Base-by-base conservation (phyloP, 2,888 invertebrate species). In the Acleris literana region DNA sequence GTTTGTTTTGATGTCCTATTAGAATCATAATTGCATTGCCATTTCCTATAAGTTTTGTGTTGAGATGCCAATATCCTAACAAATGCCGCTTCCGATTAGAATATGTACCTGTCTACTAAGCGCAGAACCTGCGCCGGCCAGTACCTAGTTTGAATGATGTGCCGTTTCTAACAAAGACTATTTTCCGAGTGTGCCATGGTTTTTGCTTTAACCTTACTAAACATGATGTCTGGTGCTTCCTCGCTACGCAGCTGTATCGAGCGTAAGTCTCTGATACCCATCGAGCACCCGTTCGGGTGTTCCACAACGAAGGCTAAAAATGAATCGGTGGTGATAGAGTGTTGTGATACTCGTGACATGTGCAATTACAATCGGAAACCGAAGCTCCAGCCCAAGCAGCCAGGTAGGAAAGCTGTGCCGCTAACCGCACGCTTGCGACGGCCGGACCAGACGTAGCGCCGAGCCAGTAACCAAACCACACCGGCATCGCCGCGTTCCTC, bases 241-340 rank as follows among this genome's bases (percentile, higher is more conserved):
- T 83, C 85, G 90, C 85, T 88, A 85, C 87, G 93, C 94, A 97
- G 96, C 95, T 97, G 97, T 93, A 94, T 96, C 94, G 94, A 94
- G 89, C 94, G 93, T 93, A 93, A 93, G 89, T 93, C 95, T 89
- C 93, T 95, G 93, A 94, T 96, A 88, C 96, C 96, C 88, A 94
- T 94, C 91, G 95, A 95, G 94, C 96, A 96, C 88, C 96, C 96
- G 90, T 94, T 96, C 94, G 94, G 95, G 94, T 97, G 97, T 94
- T 95, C 95, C 93, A 94, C 94, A 90, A 94, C 95, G 90, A 94
- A 94, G 93, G 93, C 94, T 93, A 93, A 94, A 93, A 96, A 96
- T 93, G 94, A 95, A 84, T 94, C 95, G 79, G 95, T 96, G 94
- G 94, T 94, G 93, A 95, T 96, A 93, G 94, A 95, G 87, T 97